A percentile compares a stretch with the other conserved stretches of the same genome.
phyloP scores from a whole-genome alignment of 2,797 vertebrate genomes.

The Centroberyx gerrardi region DNA sequence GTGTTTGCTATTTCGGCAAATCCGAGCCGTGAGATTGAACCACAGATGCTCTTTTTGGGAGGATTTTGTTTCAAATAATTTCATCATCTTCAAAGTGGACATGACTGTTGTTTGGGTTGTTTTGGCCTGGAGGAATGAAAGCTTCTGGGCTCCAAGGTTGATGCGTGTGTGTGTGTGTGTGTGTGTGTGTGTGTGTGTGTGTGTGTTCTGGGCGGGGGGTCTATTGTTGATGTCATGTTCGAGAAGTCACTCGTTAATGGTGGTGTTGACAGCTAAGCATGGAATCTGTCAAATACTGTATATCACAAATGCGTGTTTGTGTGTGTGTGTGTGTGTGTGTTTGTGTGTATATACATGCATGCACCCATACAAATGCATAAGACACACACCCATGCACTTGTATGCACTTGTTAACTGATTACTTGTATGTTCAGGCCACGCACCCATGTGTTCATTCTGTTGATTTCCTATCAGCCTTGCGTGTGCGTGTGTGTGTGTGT shows the following conservation, averaged over 20 bases:
- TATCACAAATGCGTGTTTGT: constrained; percentile 1
- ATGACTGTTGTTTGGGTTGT: constrained; percentile 21
- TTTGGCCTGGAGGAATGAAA: constrained; percentile 33
- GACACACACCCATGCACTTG: constrained; percentile 17
- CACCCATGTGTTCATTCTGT: neutral
- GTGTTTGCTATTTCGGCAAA: constrained; percentile 20
- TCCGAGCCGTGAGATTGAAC: constrained; percentile 15
- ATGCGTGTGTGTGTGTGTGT: constrained; percentile 2
- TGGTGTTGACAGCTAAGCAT: constrained; percentile 14
- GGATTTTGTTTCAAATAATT: constrained; percentile 60
- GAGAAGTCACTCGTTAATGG: constrained; percentile 3
- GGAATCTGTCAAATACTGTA: constrained; percentile 9
- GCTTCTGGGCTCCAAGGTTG: neutral
- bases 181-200: neutral
- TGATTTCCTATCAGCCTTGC: constrained; percentile 36
- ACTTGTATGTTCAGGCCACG: neutral
- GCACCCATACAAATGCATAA: constrained; percentile 8
- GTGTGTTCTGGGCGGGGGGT: neutral
- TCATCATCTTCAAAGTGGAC: constrained; percentile 47
- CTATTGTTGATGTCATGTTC: constrained; percentile 29
- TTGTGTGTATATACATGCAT: neutral
- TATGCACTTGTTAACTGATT: neutral
- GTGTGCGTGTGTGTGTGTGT: neutral
- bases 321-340: constrained; percentile 1
- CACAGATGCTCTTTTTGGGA: constrained; percentile 26